Conservation (phyloP, 2,888 invertebrate genomes). For the Hymenopus coronatus region DNA sequence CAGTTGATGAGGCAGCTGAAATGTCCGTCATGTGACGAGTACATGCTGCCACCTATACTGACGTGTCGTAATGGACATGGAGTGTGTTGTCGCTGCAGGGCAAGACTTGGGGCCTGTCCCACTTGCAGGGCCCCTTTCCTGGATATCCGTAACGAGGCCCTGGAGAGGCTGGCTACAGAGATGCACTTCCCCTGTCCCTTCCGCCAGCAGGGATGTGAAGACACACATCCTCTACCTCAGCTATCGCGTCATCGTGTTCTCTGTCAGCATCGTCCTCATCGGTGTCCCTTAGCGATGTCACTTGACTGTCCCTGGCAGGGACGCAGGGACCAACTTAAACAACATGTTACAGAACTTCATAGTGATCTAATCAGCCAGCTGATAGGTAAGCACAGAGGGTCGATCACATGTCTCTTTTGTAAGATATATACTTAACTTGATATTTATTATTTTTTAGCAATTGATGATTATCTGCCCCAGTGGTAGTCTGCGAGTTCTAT, state of each 20-base stretch:
- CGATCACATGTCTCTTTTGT: too few relatives aligned
- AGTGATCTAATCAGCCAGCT: background rate
- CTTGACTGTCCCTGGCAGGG: background rate
- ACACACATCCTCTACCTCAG: background rate
- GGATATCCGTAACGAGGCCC: background rate
- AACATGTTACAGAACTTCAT: background rate
- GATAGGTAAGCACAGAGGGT: background rate
- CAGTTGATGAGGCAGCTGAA: background rate
- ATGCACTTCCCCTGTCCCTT: background rate
- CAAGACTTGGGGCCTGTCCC: background rate
- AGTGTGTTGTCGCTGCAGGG: background rate
- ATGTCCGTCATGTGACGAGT: background rate
- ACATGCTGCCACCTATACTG: background rate
- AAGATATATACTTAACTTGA: too few relatives aligned
- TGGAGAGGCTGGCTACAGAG: background rate
- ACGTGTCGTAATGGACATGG: background rate
- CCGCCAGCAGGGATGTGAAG: background rate
- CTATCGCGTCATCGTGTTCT: background rate
- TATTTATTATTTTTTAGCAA: too few relatives aligned
- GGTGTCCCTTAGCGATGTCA: background rate
- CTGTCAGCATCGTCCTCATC: background rate
- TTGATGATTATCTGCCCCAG: too few relatives aligned
- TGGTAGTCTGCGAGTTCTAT: too few relatives aligned
- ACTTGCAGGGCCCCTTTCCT: background rate
- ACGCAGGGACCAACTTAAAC: background rate